Conservation (phyloP, 2,113 vertebrate genomes). For the Xerus inauris region DNA sequence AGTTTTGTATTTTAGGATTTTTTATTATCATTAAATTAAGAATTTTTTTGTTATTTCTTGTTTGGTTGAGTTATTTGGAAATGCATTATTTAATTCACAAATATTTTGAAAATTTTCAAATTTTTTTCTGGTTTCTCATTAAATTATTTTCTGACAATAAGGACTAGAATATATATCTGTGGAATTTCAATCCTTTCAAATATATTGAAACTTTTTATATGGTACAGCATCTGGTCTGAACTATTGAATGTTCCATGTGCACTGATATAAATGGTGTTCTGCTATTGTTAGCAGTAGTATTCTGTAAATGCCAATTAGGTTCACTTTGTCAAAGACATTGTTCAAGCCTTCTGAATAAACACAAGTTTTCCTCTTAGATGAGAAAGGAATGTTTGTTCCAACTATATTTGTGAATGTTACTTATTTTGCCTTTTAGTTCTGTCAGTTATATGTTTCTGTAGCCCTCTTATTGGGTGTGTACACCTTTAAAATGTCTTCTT, state of each 20-base stretch:
- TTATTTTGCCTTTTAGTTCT: neutral
- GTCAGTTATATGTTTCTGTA: neutral
- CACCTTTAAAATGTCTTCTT: neutral
- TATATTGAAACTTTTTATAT: neutral
- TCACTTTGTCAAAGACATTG: neutral
- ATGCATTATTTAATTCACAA: neutral
- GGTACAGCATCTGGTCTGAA: neutral
- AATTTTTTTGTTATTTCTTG: neutral
- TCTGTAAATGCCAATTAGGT: neutral
- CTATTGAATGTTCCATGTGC: neutral
- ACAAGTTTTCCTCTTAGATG: neutral
- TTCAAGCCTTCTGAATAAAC: neutral
- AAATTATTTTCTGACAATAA: neutral
- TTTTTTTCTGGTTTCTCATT: neutral
- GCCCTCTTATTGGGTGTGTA: neutral
- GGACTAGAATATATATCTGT: neutral
- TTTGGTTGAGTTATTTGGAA: constrained; percentile 31
- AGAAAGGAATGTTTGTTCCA: neutral
- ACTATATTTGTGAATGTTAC: neutral
- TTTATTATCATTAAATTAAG: neutral
- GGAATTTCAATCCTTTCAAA: neutral
- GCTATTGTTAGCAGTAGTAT: neutral
- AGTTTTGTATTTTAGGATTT: neutral
- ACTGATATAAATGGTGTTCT: neutral
- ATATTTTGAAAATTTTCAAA: neutral